A percentile compares a stretch with the other conserved stretches of the same genome.
Conservation (phyloP, 2,888 invertebrate genomes). For the Sphaerophoria taeniata region DNA sequence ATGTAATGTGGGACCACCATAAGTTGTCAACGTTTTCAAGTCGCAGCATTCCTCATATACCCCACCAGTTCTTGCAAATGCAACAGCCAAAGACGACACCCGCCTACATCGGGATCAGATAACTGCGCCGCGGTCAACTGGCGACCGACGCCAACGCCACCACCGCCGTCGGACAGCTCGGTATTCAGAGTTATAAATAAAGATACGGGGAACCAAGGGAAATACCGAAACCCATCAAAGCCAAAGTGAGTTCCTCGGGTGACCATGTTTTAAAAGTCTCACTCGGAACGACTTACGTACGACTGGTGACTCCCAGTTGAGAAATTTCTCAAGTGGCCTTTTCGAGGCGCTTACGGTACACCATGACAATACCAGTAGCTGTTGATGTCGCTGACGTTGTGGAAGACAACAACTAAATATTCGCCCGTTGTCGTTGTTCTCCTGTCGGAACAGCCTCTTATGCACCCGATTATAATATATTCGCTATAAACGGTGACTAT, state of each 20-base stretch:
- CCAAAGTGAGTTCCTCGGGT: conserved; percentile 56
- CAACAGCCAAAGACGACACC: conserved; percentile 72
- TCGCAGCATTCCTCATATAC: conserved; percentile 30
- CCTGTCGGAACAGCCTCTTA: conserved; percentile 41
- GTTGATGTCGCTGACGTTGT: conserved; percentile 28
- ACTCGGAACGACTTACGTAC: conserved; percentile 37
- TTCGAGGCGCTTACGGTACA: conserved; percentile 69
- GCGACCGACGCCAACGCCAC: not conserved
- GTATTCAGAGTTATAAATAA: conserved; percentile 52
- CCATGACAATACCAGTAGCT: conserved; percentile 70
- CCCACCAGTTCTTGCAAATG: conserved; percentile 63
- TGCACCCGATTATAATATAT: conserved; percentile 68
- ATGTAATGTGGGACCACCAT: conserved; percentile 65
- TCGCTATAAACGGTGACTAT: conserved; percentile 61
- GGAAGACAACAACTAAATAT: conserved; percentile 5
- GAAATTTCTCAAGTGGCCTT: conserved; percentile 54
- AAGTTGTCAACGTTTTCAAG: conserved; percentile 59
- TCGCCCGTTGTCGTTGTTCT: not conserved
- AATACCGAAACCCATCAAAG: conserved; percentile 62
- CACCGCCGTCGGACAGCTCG: conserved; percentile 50
- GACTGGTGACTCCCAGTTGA: conserved; percentile 49
- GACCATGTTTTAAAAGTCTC: conserved; percentile 65
- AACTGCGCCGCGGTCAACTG: not conserved
- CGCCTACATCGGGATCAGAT: conserved; percentile 64
- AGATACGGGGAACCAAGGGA: conserved; percentile 45